These are phyloP conservation scores for Stenodera caucasica DNA, from an alignment of 2,888 invertebrate species.

Conservation along the genomic window DNA sequence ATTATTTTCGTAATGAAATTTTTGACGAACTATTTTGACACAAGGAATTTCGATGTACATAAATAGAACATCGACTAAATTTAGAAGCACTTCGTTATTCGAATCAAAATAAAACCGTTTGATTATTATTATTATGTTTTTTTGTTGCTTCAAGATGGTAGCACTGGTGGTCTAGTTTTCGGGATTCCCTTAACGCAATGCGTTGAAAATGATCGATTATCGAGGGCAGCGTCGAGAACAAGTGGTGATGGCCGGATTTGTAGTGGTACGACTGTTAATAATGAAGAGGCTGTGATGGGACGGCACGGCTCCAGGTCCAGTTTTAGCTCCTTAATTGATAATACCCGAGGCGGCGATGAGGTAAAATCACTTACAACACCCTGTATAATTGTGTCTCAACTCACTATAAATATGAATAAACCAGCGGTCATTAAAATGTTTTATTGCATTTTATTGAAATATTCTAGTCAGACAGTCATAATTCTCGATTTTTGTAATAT, in stretches of 20 bases:
- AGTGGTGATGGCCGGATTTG: constrained; percentile 34
- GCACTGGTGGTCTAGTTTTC: constrained; percentile 67
- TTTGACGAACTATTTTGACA: constrained; percentile 28
- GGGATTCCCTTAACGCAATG: constrained; percentile 84
- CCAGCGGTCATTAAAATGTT: no score
- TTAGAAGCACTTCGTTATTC: constrained; percentile 17
- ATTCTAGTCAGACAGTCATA: background rate
- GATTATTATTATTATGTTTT: constrained; percentile 15
- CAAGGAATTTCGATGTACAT: constrained; percentile 24
- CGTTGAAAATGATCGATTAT: constrained; percentile 74
- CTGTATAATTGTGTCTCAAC: no score
- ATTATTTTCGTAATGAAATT: constrained; percentile 20
- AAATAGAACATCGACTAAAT: constrained; percentile 25
- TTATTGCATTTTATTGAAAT: no score
- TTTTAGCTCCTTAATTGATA: constrained; percentile 70
- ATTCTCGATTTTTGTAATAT: background rate
- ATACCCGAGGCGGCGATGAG: constrained; percentile 58
- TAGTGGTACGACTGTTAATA: constrained; percentile 39
- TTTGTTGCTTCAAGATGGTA: constrained; percentile 36
- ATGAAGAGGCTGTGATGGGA: constrained; percentile 52
- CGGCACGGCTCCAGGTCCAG: constrained; percentile 66
- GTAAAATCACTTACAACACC: constrained; percentile 55
- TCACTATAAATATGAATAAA: no score
- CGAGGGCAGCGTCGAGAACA: constrained; percentile 53
- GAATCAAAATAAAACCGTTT: constrained; percentile 15